Conservation (phyloP, 2,113 vertebrate genomes). For the Nyctereutes procyonoides region DNA sequence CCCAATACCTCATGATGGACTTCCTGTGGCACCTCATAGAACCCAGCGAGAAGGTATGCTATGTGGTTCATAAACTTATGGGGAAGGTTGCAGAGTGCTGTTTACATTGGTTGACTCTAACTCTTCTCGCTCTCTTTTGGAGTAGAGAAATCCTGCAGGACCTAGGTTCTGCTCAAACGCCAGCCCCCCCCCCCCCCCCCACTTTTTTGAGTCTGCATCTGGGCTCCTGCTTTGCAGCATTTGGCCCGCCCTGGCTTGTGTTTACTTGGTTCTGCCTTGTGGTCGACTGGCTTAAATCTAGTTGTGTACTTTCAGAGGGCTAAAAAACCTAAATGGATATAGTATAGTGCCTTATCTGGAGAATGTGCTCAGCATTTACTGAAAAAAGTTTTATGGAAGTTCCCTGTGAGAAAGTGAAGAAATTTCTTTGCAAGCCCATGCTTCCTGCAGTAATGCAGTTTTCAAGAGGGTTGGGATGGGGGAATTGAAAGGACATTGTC, state of each 20-base stretch:
- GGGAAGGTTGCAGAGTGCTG: not conserved
- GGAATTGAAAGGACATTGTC: not conserved
- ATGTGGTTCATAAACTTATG: not conserved
- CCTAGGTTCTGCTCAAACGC: not conserved
- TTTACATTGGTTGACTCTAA: not conserved
- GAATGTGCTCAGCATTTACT: not conserved
- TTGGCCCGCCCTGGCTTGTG: not conserved
- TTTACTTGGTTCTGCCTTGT: not conserved
- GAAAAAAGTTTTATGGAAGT: not conserved
- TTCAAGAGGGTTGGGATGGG: not conserved
- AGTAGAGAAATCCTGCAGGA: not conserved
- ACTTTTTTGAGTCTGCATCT: not conserved
- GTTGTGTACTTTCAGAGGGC: not conserved
- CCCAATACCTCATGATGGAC: constrained; percentile 84
- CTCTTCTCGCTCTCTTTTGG: not conserved
- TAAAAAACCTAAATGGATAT: not conserved
- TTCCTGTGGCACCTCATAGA: constrained; percentile 83
- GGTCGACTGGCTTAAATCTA: not conserved
- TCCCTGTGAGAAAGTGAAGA: not conserved
- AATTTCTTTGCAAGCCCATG: not conserved
- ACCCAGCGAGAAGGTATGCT: constrained; percentile 88
- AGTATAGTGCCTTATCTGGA: not conserved
- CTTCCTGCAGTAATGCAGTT: not conserved
- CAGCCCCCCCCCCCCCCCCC: too few species aligned
- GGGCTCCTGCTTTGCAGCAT: not conserved